A percentile compares a stretch with the other conserved stretches of the same genome.
Evolutionary conservation across 2,888 invertebrate genomes (phyloP).

Genomic region (Cataglyphis altisquamis): DNA sequence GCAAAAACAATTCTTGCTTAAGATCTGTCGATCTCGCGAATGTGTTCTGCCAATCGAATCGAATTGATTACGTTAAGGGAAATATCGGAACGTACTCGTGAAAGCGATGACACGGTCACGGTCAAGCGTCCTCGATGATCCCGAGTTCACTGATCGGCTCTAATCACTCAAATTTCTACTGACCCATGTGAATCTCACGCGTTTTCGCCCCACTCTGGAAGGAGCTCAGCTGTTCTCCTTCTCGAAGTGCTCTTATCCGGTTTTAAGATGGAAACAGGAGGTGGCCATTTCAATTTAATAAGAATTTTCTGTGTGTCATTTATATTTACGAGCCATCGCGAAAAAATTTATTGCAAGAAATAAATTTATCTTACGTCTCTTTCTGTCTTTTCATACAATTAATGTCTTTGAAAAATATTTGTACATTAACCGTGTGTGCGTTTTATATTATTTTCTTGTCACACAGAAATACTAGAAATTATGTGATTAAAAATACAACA

Average conservation of each 20-base stretch:
- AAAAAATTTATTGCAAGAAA: background rate
- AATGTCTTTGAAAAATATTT: background rate
- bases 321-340: background rate
- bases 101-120: constrained; percentile 34
- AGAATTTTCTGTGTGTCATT: background rate
- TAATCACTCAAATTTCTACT: constrained; percentile 70
- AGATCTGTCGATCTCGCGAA: background rate
- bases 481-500: background rate
- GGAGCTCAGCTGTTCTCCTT: constrained; percentile 34
- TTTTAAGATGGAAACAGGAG: constrained; percentile 9
- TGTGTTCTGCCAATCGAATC: background rate
- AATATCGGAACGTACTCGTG: background rate
- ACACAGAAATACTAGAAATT: background rate
- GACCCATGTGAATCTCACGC: constrained; percentile 43
- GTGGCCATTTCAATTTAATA: background rate
- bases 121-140: constrained; percentile 5
- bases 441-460: background rate
- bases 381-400: background rate
- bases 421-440: background rate
- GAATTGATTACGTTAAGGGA: background rate
- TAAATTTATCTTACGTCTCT: background rate
- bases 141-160: constrained; percentile 61
- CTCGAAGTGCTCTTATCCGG: background rate
- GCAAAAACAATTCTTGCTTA: background rate
- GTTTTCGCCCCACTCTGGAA: constrained; percentile 62